phyloP scores from a whole-genome alignment of 2,113 vertebrate species.

The Tupaia chinensis region DNA sequence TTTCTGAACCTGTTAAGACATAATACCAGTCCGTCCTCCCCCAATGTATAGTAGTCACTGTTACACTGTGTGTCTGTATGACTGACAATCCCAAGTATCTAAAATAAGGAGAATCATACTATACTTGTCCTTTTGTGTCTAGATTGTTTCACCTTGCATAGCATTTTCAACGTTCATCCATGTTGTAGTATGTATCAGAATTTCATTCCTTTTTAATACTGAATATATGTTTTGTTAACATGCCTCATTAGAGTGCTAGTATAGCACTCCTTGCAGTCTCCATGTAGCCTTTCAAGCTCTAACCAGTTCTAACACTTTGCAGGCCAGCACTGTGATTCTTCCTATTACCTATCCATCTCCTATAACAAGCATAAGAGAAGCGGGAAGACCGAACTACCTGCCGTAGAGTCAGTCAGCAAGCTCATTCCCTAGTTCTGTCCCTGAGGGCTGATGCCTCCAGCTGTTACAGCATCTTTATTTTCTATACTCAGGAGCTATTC shows the following conservation, averaged over 20 bases:
- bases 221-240: not conserved
- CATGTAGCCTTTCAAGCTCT: not conserved
- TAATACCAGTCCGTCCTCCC: not conserved
- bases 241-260: not conserved
- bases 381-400: not conserved
- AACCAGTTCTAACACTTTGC: not conserved
- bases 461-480: not conserved
- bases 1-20: not conserved
- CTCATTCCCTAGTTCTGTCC: not conserved
- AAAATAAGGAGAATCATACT: not conserved
- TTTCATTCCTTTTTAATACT: slow-evolving; percentile 3
- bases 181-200: not conserved
- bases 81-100: not conserved
- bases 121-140: not conserved
- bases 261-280: not conserved
- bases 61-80: not conserved
- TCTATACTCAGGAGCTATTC: not conserved
- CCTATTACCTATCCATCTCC: not conserved
- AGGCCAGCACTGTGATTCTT: not conserved
- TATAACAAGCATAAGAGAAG: not conserved
- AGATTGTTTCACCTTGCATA: not conserved
- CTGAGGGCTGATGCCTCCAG: not conserved
- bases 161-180: not conserved
- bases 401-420: not conserved
- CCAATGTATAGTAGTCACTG: not conserved